phyloP scores from a whole-genome alignment of 2,113 vertebrate species.

The Irena cyanogastra region DNA sequence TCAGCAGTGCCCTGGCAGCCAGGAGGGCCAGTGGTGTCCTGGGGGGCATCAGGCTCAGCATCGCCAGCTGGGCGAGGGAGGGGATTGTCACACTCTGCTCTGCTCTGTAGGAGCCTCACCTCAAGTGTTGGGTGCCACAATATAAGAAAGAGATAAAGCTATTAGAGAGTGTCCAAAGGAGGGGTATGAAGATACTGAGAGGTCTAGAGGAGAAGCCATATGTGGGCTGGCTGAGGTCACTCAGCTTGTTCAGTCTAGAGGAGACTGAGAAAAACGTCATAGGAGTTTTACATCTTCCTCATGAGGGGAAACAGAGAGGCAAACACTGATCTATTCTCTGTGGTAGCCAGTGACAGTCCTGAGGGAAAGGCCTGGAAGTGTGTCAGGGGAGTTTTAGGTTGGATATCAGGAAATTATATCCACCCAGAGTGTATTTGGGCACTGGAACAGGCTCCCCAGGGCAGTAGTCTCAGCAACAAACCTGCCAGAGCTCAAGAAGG shows the following conservation, averaged over 20 bases:
- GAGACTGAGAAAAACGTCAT: background rate
- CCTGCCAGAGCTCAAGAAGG: background rate
- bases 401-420: background rate
- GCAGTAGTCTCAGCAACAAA: too few species aligned
- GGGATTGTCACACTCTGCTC: background rate
- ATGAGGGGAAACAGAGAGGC: background rate
- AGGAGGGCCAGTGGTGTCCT: rapidly evolving
- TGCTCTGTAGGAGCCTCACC: background rate
- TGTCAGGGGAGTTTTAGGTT: background rate
- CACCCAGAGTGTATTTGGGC: rapidly evolving
- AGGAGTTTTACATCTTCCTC: background rate
- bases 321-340: background rate
- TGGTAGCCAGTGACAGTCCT: background rate
- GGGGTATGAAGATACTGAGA: background rate
- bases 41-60: background rate
- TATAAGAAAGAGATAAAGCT: background rate
- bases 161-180: background rate
- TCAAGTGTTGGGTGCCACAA: rapidly evolving
- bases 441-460: background rate
- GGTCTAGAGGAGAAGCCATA: background rate
- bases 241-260: background rate
- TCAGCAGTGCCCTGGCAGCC: background rate
- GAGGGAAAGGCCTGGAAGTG: background rate
- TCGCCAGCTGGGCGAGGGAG: rapidly evolving
- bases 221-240: background rate